phyloP scores from a whole-genome alignment of 2,888 invertebrate species.

The Cenopis cana region DNA sequence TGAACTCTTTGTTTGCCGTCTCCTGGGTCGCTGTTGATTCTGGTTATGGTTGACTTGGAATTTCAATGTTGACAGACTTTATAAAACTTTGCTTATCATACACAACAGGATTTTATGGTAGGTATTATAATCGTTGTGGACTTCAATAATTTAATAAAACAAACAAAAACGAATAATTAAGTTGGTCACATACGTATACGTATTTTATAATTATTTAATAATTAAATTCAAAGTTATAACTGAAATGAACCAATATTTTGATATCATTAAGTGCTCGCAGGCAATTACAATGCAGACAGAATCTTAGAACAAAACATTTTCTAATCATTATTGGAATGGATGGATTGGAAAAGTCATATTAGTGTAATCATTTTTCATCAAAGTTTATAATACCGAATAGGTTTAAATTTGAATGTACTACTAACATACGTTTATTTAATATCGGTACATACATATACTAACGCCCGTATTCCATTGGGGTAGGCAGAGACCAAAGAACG shows the following conservation, averaged over 20 bases:
- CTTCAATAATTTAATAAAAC: background rate
- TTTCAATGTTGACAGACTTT: constrained; percentile 5
- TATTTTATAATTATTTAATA: no score
- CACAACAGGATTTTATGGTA: no score
- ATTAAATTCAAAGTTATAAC: background rate
- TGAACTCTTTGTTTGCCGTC: constrained; percentile 39
- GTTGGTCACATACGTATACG: background rate
- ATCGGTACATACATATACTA: no score
- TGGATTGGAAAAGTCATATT: constrained; percentile 4
- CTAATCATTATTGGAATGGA: constrained; percentile 6
- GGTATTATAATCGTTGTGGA: no score
- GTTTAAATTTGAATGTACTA: no score
- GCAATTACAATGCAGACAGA: background rate
- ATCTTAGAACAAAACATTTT: constrained; percentile 28
- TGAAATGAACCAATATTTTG: constrained; percentile 7
- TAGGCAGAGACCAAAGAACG: no score
- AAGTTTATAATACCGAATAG: background rate
- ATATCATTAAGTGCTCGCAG: constrained; percentile 8
- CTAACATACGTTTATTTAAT: no score
- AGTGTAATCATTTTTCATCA: background rate
- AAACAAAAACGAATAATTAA: background rate
- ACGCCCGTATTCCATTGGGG: no score
- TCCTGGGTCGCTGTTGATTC: constrained; percentile 23
- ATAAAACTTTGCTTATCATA: background rate
- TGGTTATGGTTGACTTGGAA: constrained; percentile 25